Evolutionary conservation across 2,888 invertebrate genomes (phyloP).

Genomic region (Drosophila demipolita): DNA sequence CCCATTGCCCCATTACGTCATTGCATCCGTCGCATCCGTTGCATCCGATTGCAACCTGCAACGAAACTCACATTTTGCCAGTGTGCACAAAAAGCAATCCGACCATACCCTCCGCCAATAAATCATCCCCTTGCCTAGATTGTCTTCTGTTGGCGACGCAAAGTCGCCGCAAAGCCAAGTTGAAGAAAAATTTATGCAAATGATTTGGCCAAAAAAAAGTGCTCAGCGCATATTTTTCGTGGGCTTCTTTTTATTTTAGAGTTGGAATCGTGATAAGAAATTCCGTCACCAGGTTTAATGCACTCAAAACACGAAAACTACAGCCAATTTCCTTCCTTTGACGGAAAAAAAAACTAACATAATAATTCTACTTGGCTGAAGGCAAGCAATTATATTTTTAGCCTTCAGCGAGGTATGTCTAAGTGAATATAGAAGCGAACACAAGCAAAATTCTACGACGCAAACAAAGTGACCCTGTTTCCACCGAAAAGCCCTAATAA

Average conservation of each 20-base stretch:
- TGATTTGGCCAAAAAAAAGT: constrained; percentile 48
- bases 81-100: constrained; percentile 26
- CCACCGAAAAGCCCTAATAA: not conserved
- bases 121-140: not conserved
- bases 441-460: constrained; percentile 1
- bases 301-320: constrained; percentile 19
- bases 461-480: constrained; percentile 1
- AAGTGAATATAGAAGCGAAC: not conserved
- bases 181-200: constrained; percentile 62
- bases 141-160: constrained; percentile 37
- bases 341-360: not conserved
- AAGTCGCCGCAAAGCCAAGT: constrained; percentile 56
- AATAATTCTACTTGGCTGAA: constrained; percentile 3
- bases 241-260: constrained; percentile 35
- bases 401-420: constrained; percentile 21
- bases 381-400: constrained; percentile 43
- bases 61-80: not conserved
- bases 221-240: constrained; percentile 45
- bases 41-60: constrained; percentile 35
- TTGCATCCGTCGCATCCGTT: constrained; percentile 33
- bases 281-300: constrained; percentile 57
- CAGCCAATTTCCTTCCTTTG: constrained; percentile 21
- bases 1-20: constrained; percentile 12
- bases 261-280: constrained; percentile 60
- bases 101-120: not conserved